Conservation (phyloP, 2,113 vertebrate species). For the Empidonax traillii region DNA sequence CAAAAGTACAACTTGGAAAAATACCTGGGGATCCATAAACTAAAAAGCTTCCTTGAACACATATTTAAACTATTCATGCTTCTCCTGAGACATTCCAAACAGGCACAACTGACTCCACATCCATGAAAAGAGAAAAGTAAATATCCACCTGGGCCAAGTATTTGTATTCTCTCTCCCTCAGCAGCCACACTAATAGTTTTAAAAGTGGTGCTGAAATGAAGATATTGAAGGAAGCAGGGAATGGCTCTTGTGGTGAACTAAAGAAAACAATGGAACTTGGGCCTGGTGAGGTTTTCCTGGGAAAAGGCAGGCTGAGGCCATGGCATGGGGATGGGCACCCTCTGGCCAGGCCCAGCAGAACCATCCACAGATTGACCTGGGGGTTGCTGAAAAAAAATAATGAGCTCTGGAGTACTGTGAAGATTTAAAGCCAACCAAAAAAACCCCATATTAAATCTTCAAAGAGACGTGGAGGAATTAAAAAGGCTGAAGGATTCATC, state of each 20-base stretch:
- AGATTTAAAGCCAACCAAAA: not conserved
- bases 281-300: not conserved
- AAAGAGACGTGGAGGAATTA: not conserved
- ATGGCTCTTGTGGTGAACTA: not conserved
- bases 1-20: constrained; percentile 5
- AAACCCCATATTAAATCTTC: not conserved
- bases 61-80: constrained; percentile 30
- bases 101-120: not conserved
- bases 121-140: constrained; percentile 28
- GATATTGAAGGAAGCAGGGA: not conserved
- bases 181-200: not conserved
- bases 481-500: not conserved
- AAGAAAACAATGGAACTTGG: not conserved
- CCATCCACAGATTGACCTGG: accelerated
- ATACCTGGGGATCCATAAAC: constrained; percentile 35
- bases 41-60: constrained; percentile 18
- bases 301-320: not conserved
- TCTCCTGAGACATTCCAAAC: not conserved
- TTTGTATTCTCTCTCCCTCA: not conserved
- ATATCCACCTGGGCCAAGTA: not conserved
- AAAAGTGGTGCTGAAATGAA: not conserved
- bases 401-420: not conserved
- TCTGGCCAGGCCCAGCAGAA: not conserved
- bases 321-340: not conserved
- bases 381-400: not conserved